Base-by-base conservation (phyloP, 2,888 invertebrate genomes). In the Cyaniris semiargus region DNA sequence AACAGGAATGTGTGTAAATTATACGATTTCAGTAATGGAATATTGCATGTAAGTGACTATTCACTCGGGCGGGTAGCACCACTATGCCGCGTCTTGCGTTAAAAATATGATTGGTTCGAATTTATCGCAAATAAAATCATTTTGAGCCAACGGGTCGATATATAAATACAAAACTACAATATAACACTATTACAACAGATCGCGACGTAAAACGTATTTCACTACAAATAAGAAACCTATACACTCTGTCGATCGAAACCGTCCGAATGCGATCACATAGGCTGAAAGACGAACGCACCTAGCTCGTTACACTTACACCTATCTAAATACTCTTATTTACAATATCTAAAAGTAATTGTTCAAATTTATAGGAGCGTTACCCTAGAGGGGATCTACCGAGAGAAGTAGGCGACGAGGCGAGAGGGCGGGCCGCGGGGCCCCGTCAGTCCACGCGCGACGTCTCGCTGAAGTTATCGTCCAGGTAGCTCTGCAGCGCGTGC, bases 301-400 rank as follows among this genome's bases (percentile, higher is more conserved):
- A 93, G 91, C 90, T 89, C 83, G 82, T 90, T 90, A 92, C 85
- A 85, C 90, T 90, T 91, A 91, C 81, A 81, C 81, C 86, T 91
- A 91, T 83, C 87, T 92, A 92, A 84, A 89, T 88, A 90, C 92
- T 92, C 89, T 93, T 93, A 93, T 93, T 86, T 93, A 93, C 93
- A 93, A 86, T 85, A 82, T 89, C 86, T 90, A 89, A 86, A 86
- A 84, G 86, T 88, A 90, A 91, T 90, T 89, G 91, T 91, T 92
- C 91, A 89, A 83, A 85, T 86, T 82, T 86, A 83, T 85, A 87
- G 83, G 86, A 87, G 88, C 84, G 87, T 86, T 85, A 87, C 85
- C 85, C 84, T 83, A 84, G 83, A 70, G 70, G 56, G 70, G 58
- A 71, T 38, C 72, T 70, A 71, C 56, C 38, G 66, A 66, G 66